These are phyloP conservation scores for Hippoglossus stenolepis DNA, from an alignment of 2,113 vertebrate genomes.

Conservation along the genomic window DNA sequence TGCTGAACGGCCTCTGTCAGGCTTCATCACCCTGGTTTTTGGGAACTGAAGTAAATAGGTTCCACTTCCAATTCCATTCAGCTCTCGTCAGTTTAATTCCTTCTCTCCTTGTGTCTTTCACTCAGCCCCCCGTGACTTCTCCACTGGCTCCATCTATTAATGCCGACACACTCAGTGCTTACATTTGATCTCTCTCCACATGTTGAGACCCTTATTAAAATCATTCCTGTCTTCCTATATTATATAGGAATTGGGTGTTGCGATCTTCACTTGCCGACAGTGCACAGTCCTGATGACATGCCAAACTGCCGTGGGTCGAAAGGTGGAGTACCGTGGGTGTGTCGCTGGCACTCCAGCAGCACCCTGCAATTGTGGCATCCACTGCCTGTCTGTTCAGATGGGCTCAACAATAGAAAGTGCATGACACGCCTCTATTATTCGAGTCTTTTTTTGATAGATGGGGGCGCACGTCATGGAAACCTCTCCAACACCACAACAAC, in stretches of 20 bases:
- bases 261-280: conserved; percentile 1
- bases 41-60: conserved; percentile 55
- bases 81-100: conserved; percentile 50
- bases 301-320: not conserved
- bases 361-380: conserved; percentile 20
- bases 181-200: conserved; percentile 22
- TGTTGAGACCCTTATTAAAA: conserved; percentile 47
- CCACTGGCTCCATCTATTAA: conserved; percentile 46
- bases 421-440: conserved; percentile 1
- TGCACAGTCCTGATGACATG: conserved; percentile 14
- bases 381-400: conserved; percentile 3
- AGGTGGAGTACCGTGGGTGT: conserved; percentile 22
- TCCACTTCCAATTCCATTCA: conserved; percentile 62
- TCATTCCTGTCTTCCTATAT: conserved; percentile 9
- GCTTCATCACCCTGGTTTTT: conserved; percentile 48
- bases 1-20: conserved; percentile 44
- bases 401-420: conserved; percentile 14
- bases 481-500: not conserved
- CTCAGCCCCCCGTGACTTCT: conserved; percentile 16
- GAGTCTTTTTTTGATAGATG: conserved; percentile 5
- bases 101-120: conserved; percentile 46
- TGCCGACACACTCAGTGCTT: conserved; percentile 39
- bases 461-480: not conserved
- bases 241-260: not conserved
- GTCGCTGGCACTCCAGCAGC: conserved; percentile 19